Evolutionary conservation across 1,140 invertebrate genomes (phyloP).

Genomic region (Patella vulgata): DNA sequence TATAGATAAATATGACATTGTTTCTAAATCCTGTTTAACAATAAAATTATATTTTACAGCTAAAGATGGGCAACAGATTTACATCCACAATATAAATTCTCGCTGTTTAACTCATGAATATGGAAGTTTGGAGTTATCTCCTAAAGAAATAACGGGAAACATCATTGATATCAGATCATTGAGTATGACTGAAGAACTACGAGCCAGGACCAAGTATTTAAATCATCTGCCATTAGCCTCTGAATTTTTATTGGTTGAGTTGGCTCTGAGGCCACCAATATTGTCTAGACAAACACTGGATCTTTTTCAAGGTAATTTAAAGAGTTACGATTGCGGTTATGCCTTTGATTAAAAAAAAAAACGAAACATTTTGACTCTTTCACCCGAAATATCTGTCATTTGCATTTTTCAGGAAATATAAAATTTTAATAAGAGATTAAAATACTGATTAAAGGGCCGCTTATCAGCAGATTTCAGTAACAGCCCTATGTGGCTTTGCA

Average conservation of each 20-base stretch:
- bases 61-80: constrained; percentile 89
- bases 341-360: not conserved
- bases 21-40: too few species aligned
- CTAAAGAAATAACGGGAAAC: constrained; percentile 73
- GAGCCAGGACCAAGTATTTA: constrained; percentile 82
- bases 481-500: not conserved
- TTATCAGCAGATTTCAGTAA: not conserved
- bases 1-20: too few species aligned
- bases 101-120: constrained; percentile 89
- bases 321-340: not conserved
- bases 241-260: constrained; percentile 89
- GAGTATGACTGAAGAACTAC: constrained; percentile 80
- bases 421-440: not conserved
- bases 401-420: not conserved
- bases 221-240: constrained; percentile 90
- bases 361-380: not conserved
- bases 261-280: constrained; percentile 79
- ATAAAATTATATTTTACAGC: too few species aligned
- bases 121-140: constrained; percentile 82
- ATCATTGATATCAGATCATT: constrained; percentile 87
- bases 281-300: constrained; percentile 72
- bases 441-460: not conserved
- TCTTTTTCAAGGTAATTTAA: constrained; percentile 49
- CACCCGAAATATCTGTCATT: not conserved
- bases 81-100: constrained; percentile 89